phyloP scores from a whole-genome alignment of 1,140 invertebrate species.

The Plutomurus gul region DNA sequence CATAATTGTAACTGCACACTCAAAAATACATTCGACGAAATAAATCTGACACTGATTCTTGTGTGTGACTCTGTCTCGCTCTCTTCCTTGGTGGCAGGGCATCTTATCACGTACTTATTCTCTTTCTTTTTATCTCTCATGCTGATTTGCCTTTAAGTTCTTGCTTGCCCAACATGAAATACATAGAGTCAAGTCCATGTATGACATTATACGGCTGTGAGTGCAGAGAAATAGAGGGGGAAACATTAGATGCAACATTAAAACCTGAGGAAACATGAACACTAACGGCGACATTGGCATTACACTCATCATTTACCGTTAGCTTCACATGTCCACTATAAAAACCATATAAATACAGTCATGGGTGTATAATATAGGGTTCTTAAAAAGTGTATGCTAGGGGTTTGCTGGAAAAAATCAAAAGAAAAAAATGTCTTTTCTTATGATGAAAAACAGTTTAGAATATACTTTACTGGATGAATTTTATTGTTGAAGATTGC shows the following conservation, averaged over 20 bases:
- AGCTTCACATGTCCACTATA: not conserved
- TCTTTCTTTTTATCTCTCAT: not conserved
- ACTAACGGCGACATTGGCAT: conserved; percentile 26
- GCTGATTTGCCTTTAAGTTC: not conserved
- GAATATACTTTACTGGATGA: too few relatives aligned
- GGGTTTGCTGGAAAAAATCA: too few relatives aligned
- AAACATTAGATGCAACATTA: conserved; percentile 23
- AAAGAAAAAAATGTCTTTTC: too few relatives aligned
- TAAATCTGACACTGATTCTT: conserved; percentile 24
- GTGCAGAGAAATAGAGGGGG: not conserved
- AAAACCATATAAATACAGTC: not conserved
- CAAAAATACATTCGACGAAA: not conserved
- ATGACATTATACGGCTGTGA: conserved; percentile 1
- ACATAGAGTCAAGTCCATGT: too few relatives aligned
- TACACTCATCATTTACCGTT: conserved; percentile 16
- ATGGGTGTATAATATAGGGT: too few relatives aligned
- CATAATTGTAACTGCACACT: not conserved
- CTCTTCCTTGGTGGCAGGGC: not conserved
- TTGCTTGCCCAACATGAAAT: not conserved
- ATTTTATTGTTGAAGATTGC: too few relatives aligned
- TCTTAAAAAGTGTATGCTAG: too few relatives aligned
- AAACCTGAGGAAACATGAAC: conserved; percentile 19
- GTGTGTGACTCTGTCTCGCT: not conserved
- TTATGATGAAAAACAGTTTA: too few relatives aligned
- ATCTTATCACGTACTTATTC: not conserved